Evolutionary conservation across 2,797 vertebrate species (phyloP).

Genomic region (Cyprinella venusta): DNA sequence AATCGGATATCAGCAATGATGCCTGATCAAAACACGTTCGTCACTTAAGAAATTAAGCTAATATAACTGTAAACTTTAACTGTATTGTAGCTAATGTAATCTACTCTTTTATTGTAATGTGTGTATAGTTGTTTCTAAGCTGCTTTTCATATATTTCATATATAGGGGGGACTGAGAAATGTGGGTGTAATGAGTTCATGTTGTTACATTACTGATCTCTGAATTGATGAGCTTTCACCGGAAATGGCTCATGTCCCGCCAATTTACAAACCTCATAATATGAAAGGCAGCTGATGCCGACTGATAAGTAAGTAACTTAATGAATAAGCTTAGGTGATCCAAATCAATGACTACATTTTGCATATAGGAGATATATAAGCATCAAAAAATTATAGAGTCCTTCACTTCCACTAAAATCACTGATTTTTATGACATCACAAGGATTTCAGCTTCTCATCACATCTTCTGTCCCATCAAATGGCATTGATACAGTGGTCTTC

Average conservation of each 20-base stretch:
- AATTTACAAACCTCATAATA: background rate
- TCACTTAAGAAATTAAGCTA: background rate
- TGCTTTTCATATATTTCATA: background rate
- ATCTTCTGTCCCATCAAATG: no score
- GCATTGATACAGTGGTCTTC: no score
- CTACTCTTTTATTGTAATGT: no score
- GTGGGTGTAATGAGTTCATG: background rate
- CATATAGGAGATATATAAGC: no score
- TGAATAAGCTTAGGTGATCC: no score
- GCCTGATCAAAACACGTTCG: background rate
- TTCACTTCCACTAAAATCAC: no score
- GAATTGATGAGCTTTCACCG: background rate
- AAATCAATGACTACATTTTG: no score
- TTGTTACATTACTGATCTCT: background rate
- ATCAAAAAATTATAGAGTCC: no score
- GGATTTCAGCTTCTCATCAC: no score
- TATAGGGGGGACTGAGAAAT: background rate
- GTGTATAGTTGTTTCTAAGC: background rate
- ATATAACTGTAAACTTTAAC: background rate
- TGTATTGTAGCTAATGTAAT: background rate
- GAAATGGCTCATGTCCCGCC: slow-evolving; percentile 5
- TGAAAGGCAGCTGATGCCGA: background rate
- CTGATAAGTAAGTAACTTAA: no score
- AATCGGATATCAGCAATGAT: background rate
- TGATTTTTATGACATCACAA: no score